Base-by-base conservation (phyloP, 2,797 vertebrate genomes). In the Schizopygopsis pylzovi region DNA sequence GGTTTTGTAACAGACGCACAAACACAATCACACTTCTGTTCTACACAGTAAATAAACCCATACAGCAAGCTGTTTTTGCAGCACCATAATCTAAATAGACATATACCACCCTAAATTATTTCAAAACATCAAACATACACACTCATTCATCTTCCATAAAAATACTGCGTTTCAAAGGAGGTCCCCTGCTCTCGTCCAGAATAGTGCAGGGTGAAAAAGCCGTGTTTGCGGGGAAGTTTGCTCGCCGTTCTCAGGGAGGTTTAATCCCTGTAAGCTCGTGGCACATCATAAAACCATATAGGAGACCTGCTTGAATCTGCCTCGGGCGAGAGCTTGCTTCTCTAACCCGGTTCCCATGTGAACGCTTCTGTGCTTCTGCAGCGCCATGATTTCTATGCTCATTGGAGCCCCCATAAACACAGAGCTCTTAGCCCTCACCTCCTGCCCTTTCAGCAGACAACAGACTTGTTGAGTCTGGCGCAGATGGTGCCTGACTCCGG, bases 1-100 rank as follows among this genome's bases (percentile, higher is more conserved):
- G 79, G 43, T 71, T 82, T 71, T 41, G 33, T 9, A 43, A 25
- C 33, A 71, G 22, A 83, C 54, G 75, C 63, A 45, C 25, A 90
- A 88, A 88, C 87, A 80, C 37, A 90, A 88, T 89, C 87, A 78
- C 28, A 63, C 65, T 59, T 79, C 77, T 72, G 67, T 85, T 80
- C 39, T 85, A 10, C 81, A 61, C 70, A 61, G 56, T 83, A 47
- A 83, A 73, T 59, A 83, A 47, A 37, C 25, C 54, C 18, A 37
- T 63, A 73, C 10, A 49, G 25, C 70, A 37, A 28, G 22, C 9
- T 8, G 22, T 63, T 63, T 82, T 61, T 56, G 39, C 70, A 63
- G 15, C 68, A 0, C 54, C 15, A 67, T 70, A 59, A 41, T 25
- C 39, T 83, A 79, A 45, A 83, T 41, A 86, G 11, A 83, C 41